These are phyloP conservation scores for Cottoperca gobio DNA, from an alignment of 2,797 vertebrate species.

Conservation along the genomic window DNA sequence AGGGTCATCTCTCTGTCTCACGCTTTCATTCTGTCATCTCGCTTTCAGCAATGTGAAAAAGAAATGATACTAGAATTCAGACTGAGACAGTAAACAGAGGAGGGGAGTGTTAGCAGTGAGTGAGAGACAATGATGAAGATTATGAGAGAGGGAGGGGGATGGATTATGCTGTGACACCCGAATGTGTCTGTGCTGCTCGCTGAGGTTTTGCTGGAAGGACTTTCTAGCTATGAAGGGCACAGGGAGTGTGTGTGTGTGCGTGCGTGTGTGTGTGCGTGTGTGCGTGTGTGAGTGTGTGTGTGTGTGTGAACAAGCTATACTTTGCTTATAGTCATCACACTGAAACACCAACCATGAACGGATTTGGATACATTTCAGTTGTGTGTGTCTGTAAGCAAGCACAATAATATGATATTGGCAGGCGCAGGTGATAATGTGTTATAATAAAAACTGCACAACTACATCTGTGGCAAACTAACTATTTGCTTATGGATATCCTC, in stretches of 20 bases:
- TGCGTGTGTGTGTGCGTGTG: conserved; percentile 24
- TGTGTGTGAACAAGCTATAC: neutral
- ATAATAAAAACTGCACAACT: conserved; percentile 81
- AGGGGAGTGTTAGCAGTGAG: conserved; percentile 13
- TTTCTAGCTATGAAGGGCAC: conserved; percentile 60
- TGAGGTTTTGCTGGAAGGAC: conserved; percentile 54
- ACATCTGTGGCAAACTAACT: neutral
- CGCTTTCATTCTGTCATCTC: neutral
- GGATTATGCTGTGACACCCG: conserved; percentile 56
- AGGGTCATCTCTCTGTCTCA: neutral
- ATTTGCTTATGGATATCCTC: neutral
- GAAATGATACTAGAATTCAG: conserved; percentile 30
- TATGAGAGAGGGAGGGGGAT: conserved; percentile 10
- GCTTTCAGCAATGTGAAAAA: conserved; percentile 20
- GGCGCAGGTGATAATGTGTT: conserved; percentile 46
- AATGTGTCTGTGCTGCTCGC: conserved; percentile 63
- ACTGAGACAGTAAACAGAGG: conserved; percentile 5
- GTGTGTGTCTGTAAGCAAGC: conserved; percentile 16
- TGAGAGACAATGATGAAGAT: conserved; percentile 24
- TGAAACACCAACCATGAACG: conserved; percentile 25
- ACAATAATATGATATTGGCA: conserved; percentile 18
- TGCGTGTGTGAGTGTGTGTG: conserved; percentile 5
- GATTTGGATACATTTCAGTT: conserved; percentile 42
- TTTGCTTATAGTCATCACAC: conserved; percentile 38
- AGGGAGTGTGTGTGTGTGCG: conserved; percentile 14